Evolutionary conservation across 2,113 vertebrate species (phyloP).

Genomic region (Tragelaphus imberbis): DNA sequence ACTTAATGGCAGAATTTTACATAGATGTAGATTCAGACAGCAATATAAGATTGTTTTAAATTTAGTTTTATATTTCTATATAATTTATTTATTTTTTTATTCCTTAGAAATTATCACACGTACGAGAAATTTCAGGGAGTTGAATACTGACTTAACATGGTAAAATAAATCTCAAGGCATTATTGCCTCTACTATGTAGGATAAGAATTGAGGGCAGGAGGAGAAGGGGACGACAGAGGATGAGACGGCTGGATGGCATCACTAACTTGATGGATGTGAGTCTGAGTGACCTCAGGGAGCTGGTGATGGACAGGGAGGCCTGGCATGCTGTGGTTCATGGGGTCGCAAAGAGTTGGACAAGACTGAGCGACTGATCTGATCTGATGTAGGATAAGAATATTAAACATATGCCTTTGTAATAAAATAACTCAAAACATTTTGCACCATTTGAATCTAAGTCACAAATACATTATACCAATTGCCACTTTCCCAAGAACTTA

Average conservation of each 20-base stretch:
- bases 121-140: background rate
- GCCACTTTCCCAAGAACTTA: slow-evolving; percentile 24
- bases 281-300: no score
- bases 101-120: background rate
- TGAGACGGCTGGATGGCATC: no score
- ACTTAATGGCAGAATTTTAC: background rate
- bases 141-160: background rate
- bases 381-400: background rate
- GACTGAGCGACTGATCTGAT: no score
- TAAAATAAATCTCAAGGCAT: background rate
- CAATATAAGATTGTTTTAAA: background rate
- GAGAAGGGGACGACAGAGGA: accelerated
- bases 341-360: no score
- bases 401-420: background rate
- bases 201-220: background rate
- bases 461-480: background rate
- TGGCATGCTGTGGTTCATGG: no score
- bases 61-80: background rate
- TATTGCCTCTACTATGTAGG: background rate
- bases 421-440: slow-evolving; percentile 26
- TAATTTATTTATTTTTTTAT: background rate
- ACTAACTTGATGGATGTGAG: accelerated
- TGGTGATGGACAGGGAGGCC: no score
- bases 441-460: background rate
- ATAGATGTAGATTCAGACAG: background rate